Percentiles rank a stretch among this genome's conserved stretches.
Evolutionary conservation across 1,140 invertebrate species (phyloP).

Genomic region (Brachionus rubens): DNA sequence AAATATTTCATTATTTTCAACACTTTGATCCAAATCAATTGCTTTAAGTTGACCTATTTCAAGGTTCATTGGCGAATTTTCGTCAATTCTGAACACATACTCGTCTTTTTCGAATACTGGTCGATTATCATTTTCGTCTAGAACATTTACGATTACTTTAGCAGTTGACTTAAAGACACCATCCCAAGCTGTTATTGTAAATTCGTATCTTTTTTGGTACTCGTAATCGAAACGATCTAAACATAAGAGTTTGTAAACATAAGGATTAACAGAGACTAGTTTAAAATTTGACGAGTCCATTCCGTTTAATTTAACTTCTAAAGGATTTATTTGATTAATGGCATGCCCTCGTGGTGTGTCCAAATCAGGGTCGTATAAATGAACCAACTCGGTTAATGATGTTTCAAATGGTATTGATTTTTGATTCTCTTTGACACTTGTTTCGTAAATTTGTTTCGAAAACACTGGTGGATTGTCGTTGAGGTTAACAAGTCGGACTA

Average conservation of each 20-base stretch:
- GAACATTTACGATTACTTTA: slow-evolving; percentile 11
- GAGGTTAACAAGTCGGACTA: slow-evolving; percentile 18
- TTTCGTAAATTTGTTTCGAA: neutral
- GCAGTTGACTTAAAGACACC: neutral
- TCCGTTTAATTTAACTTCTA: slow-evolving; percentile 14
- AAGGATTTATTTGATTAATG: slow-evolving; percentile 23
- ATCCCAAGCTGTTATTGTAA: slow-evolving; percentile 3
- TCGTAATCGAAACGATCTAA: slow-evolving; percentile 35
- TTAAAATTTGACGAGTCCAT: slow-evolving; percentile 6
- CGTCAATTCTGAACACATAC: slow-evolving; percentile 32
- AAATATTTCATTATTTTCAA: slow-evolving; percentile 3
- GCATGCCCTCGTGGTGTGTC: neutral
- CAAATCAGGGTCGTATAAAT: slow-evolving; percentile 10
- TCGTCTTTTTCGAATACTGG: slow-evolving; percentile 27
- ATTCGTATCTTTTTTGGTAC: neutral
- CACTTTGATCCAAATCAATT: slow-evolving; percentile 10
- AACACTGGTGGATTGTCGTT: slow-evolving; percentile 27
- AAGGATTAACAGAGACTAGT: neutral
- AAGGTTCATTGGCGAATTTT: slow-evolving; percentile 21
- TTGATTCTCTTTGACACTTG: slow-evolving; percentile 11
- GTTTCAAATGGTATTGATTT: slow-evolving; percentile 2
- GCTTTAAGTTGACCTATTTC: slow-evolving; percentile 5
- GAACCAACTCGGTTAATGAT: neutral
- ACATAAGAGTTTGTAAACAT: slow-evolving; percentile 2
- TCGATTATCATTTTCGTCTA: slow-evolving; percentile 25